A percentile compares a stretch with the other conserved stretches of the same genome.
These are phyloP conservation scores for Coreoperca whiteheadi DNA, from an alignment of 2,113 vertebrate species.

Conservation along the genomic window DNA sequence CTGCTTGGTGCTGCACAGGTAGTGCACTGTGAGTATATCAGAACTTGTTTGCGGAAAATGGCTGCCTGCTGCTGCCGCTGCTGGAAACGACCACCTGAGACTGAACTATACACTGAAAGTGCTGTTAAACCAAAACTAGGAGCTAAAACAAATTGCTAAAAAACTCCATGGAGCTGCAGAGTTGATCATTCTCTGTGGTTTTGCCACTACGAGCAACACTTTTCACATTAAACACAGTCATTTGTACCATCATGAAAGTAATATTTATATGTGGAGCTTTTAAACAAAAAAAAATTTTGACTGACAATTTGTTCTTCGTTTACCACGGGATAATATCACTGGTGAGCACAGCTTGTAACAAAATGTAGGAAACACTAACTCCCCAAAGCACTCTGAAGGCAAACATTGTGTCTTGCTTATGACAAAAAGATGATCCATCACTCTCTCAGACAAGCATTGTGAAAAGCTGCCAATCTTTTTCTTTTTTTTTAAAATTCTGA, in stretches of 20 bases:
- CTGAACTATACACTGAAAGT: no score
- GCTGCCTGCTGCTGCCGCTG: not conserved
- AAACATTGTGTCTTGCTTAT: not conserved
- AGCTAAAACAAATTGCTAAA: not conserved
- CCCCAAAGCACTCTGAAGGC: not conserved
- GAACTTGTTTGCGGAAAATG: not conserved
- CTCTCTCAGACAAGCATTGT: not conserved
- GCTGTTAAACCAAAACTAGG: not conserved
- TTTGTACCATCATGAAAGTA: no score
- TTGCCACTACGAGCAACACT: not conserved
- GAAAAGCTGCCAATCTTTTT: no score
- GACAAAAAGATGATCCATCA: not conserved
- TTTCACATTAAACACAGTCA: no score
- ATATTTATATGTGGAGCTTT: not conserved
- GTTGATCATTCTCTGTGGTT: not conserved
- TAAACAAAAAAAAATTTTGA: not conserved
- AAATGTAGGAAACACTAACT: not conserved
- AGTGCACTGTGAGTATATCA: not conserved
- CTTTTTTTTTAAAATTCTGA: no score
- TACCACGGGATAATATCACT: not conserved
- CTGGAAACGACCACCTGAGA: not conserved
- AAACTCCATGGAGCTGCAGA: not conserved
- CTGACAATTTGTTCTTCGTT: not conserved
- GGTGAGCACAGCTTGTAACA: not conserved
- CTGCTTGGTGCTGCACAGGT: not conserved